Percentiles rank a stretch among this genome's conserved stretches.
phyloP scores from a whole-genome alignment of 2,888 invertebrate genomes.

The Aleiodes leptofemur region DNA sequence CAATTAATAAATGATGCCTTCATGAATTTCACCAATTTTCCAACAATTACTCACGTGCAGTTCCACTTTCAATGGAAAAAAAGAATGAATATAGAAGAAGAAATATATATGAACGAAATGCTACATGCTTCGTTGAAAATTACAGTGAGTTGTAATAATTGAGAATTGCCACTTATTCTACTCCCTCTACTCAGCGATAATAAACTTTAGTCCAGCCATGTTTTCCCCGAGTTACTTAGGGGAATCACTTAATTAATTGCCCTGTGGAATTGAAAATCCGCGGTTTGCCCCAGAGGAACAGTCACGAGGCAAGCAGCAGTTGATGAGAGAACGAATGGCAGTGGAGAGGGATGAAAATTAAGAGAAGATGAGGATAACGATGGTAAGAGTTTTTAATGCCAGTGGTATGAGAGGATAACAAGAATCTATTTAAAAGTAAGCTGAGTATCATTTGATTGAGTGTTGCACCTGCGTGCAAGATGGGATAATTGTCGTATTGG shows the following conservation, averaged over 20 bases:
- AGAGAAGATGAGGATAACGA: no score
- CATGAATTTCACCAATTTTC: no score
- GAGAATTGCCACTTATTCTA: no score
- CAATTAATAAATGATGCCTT: no score
- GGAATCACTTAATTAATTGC: conserved; percentile 9
- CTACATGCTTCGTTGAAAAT: conserved; percentile 2
- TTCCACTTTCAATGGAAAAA: no score
- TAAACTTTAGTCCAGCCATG: no score
- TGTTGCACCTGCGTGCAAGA: conserved; percentile 55
- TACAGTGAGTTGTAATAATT: neutral
- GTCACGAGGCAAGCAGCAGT: neutral
- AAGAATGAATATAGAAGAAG: no score
- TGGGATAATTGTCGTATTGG: conserved; percentile 58
- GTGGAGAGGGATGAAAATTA: neutral
- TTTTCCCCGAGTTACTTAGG: no score
- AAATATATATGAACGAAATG: no score
- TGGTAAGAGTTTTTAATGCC: no score
- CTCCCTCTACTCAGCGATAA: no score
- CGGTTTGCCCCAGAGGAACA: neutral
- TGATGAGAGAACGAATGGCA: neutral
- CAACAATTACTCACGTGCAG: no score
- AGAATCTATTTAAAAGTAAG: conserved; percentile 58
- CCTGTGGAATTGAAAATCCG: conserved; percentile 61
- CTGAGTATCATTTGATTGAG: conserved; percentile 19
- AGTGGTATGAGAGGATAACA: conserved; percentile 51